Evolutionary conservation across 2,888 invertebrate genomes (phyloP), one percentile per base, ranked within the genome.

Genomic region (Rhamnusium bicolor): DNA sequence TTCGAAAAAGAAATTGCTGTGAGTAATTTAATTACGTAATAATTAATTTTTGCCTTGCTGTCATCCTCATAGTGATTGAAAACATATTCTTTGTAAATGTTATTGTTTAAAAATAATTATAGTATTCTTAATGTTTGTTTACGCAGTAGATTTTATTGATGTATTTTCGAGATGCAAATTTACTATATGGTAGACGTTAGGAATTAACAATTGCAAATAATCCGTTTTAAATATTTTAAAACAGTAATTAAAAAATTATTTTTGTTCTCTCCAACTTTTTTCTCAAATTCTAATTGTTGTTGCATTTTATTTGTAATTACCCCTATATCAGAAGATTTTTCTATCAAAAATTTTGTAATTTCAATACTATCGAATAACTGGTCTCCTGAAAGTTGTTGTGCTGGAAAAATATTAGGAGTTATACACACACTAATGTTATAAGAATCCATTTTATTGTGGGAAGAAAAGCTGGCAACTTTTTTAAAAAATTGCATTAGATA

Each of bases 401-500:
- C 29, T 1, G 74, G 76, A 60, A 73, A 61, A 1, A 78, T 69
- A 8, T 60, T 46, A 6, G 77, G 72, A n/a, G 63, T 72, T 8
- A 74, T 65, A 24, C 69, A 66, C 1, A 65, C 67, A 10, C 71
- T 70, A 24, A 77, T 56, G 21, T 69, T 68, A 8, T 65, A 49
- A 2, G 51, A 10, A 21, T 29, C 69, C 72, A 75, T 72, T 21
- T 75, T 56, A 24, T 75, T 78, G n/a, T 32, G 14, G 1, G 16
- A 54, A 3, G 63, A 53, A 10, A 69, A 63, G 12, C 61, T 71
- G 16, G 75, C 56, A 2, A 79, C 63, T 27, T 71, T 54, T 0
- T 69, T 63, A 27, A 79, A 72, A 63, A 77, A 79, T 90, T 93
- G 93, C 93, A 96, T 93, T 69, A 96, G 90, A 88, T 94, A 96